These are phyloP conservation scores for Odontocerum albicorne DNA, from an alignment of 2,888 invertebrate species.

Conservation along the genomic window DNA sequence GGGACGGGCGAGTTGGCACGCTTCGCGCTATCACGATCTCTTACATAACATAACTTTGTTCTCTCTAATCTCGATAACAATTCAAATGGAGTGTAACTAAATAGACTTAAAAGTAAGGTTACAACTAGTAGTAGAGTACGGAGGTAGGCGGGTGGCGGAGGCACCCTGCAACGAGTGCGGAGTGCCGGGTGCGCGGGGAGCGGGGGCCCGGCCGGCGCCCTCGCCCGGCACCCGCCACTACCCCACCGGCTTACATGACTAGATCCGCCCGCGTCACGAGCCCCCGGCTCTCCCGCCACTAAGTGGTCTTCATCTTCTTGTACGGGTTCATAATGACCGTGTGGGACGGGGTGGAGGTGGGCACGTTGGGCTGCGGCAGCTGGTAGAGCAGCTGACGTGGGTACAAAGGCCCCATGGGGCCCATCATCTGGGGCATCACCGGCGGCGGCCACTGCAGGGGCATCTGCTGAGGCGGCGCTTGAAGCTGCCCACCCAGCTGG, in stretches of 20 bases:
- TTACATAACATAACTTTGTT: no score
- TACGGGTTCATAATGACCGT: constrained; percentile 70
- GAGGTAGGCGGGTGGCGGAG: constrained; percentile 50
- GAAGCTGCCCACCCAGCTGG: constrained; percentile 47
- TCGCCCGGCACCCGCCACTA: constrained; percentile 9
- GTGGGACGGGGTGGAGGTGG: constrained; percentile 45
- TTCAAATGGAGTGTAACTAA: no score
- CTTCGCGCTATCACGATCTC: background rate
- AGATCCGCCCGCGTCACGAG: constrained; percentile 13
- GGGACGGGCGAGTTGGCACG: background rate
- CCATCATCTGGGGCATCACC: constrained; percentile 40
- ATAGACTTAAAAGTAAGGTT: no score
- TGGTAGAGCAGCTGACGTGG: constrained; percentile 47
- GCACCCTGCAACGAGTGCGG: background rate
- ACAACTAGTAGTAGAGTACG: constrained; percentile 40
- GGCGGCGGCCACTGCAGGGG: constrained; percentile 46
- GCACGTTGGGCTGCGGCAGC: constrained; percentile 53
- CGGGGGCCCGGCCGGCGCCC: constrained; percentile 2
- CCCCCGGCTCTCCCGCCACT: constrained; percentile 41
- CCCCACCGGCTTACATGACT: constrained; percentile 9
- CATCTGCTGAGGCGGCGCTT: constrained; percentile 40
- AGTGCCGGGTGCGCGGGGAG: background rate
- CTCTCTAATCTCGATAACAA: no score
- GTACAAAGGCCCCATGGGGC: constrained; percentile 22
- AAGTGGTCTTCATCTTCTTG: constrained; percentile 90